Base-by-base conservation (phyloP, 64 coral and sea anemone genomes). In the Actinia tenebrosa region DNA sequence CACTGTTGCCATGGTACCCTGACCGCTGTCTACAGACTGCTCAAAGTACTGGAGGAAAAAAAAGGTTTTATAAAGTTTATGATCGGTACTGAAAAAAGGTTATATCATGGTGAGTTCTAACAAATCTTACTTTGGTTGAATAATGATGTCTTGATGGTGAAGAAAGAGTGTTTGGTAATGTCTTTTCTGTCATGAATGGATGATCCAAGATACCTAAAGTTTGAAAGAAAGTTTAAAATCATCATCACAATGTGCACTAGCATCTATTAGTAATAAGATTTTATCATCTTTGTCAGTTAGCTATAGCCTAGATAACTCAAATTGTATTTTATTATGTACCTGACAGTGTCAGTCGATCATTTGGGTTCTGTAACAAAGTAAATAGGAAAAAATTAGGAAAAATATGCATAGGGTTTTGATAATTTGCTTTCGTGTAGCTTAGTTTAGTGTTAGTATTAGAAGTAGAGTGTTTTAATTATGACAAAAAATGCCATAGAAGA, bases 201-300 rank as follows among this genome's bases (percentile, higher is more conserved):
- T 99, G 97, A 86, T 99, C 97, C 44, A 99, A 64, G 80, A 99
- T 99, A 81, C 97, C 97, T 99, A 61, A 89, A 77, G 54, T 54
- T 62, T 5, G 18, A 64, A 85, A 53, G 1, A 60, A 26, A 84
- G 27, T 58, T 84, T 3, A 20, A 61, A 18, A 61, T 19, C 60
- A 18, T 43, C n/a, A 43, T 10, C 77, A 79, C 22, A 79, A 42
- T 79, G 47, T 50, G 47, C 47, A 50, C 47, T 50, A 5, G 47
- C 7, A 50, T 50, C 47, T 1, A 50, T 10, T 58, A 83, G 50
- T 17, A 19, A 17, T 52, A 50, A 50, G 47, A 50, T 53, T 84
- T 26, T 27, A 84, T 37, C 30, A 37, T 86, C 1, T 20, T 84
- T 37, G 14, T 58, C 10, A 58, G 56, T 58, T 7, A 58, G 56